phyloP scores from a whole-genome alignment of 2,888 invertebrate genomes.

The Cephalotes varians region DNA sequence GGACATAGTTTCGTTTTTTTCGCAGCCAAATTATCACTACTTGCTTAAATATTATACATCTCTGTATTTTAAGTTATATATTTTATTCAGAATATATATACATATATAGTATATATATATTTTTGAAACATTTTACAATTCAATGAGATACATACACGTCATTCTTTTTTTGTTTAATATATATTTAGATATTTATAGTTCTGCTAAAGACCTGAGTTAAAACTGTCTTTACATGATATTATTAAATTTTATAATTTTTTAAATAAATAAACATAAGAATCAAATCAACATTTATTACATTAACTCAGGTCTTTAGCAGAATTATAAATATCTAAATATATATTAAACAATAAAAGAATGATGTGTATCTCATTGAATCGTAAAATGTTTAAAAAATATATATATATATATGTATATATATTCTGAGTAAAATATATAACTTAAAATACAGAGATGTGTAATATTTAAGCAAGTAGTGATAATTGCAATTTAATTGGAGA shows the following conservation, averaged over 20 bases:
- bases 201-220: background rate
- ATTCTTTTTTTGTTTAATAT: background rate
- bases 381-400: background rate
- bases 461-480: constrained; percentile 25
- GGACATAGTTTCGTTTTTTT: constrained; percentile 28
- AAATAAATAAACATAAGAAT: background rate
- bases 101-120: no score
- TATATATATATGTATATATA: no score
- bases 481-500: background rate
- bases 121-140: background rate
- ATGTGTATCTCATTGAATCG: constrained; percentile 13
- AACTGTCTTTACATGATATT: background rate
- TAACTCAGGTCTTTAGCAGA: background rate
- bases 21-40: constrained; percentile 32
- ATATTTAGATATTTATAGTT: background rate
- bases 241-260: background rate
- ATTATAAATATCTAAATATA: background rate
- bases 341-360: background rate
- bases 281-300: background rate
- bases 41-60: constrained; percentile 25
- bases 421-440: background rate
- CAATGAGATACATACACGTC: constrained; percentile 21
- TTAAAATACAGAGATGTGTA: constrained; percentile 6
- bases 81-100: background rate
- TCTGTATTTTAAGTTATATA: constrained; percentile 1